phyloP scores from a whole-genome alignment of 2,113 vertebrate genomes.

The Scomber japonicus region DNA sequence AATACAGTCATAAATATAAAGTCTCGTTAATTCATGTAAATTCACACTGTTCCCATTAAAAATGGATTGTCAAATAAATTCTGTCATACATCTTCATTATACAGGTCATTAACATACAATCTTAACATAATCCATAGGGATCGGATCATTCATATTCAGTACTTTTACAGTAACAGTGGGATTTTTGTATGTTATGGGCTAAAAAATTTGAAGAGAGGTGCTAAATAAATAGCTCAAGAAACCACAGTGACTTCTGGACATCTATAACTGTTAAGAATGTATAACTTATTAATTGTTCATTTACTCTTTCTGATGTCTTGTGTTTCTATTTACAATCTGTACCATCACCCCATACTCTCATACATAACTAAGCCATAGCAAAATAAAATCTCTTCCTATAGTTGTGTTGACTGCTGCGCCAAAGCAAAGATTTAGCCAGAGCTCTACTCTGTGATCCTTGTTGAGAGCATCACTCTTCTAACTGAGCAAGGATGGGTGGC shows the following conservation, averaged over 20 bases:
- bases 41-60: constrained; percentile 50
- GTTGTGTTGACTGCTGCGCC: constrained; percentile 1
- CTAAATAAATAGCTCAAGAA: not conserved
- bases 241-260: not conserved
- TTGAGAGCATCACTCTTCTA: not conserved
- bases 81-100: constrained; percentile 34
- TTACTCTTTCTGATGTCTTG: not conserved
- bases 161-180: not conserved
- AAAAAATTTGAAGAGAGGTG: not conserved
- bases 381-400: constrained; percentile 41
- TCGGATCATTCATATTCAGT: constrained; percentile 1
- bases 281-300: not conserved
- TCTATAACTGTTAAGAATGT: not conserved
- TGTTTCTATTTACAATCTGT: not conserved
- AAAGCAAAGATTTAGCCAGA: constrained; percentile 7
- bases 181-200: not conserved
- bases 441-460: not conserved
- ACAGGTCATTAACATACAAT: constrained; percentile 33
- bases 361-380: not conserved
- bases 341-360: not conserved
- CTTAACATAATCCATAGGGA: constrained; percentile 12
- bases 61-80: constrained; percentile 75
- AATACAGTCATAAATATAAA: constrained; percentile 69
- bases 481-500: constrained; percentile 11
- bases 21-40: constrained; percentile 38